Base-by-base conservation (phyloP, 2,888 invertebrate genomes). In the Pristionchus maxplancki region DNA sequence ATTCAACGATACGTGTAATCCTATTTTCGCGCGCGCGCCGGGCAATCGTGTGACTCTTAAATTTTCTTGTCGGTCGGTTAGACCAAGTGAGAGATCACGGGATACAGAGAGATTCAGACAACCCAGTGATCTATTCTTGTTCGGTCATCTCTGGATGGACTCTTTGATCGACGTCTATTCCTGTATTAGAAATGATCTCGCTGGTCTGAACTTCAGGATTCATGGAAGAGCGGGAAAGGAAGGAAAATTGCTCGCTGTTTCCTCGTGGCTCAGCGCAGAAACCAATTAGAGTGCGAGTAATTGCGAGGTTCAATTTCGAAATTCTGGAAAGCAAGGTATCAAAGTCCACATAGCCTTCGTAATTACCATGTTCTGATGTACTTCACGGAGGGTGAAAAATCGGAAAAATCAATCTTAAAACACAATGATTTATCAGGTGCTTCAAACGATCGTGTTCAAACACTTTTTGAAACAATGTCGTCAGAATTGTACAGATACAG, bases 141-240 rank as follows among this genome's bases (percentile, higher is more conserved):
- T 5, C 8, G 4, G 4, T 58, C 13, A 15, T 28, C 96, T n/a
- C 58, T 58, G 58, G 58, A 58, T 58, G 58, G 24, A 58, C 58
- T 58, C 58, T 58, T 6, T 58, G 58, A 58, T 58, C 58, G 6
- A n/a, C 58, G 1, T 58, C 2, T 58, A 58, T 58, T 58, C n/a
- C 1, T 53, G 53, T 8, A 20, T 1, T n/a, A 0, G n/a, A 58
- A n/a, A n/a, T 58, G 58, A n/a, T 58, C n/a, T 58, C n/a, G 24
- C 20, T 58, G 58, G 6, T 58, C n/a, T 58, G n/a, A n/a, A 58
- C 20, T 24, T 58, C n/a, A n/a, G n/a, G n/a, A n/a, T n/a, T n/a
- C n/a, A 9, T 53, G 1, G 0, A 24, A 20, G 8, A n/a, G n/a
- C n/a, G 58, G 9, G 6, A 8, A 58, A 58, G 58, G 58, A 58